Percentiles rank a stretch among this genome's conserved stretches.
These are phyloP conservation scores for Siniperca knerii DNA, from an alignment of 2,113 vertebrate genomes.

Conservation along the genomic window DNA sequence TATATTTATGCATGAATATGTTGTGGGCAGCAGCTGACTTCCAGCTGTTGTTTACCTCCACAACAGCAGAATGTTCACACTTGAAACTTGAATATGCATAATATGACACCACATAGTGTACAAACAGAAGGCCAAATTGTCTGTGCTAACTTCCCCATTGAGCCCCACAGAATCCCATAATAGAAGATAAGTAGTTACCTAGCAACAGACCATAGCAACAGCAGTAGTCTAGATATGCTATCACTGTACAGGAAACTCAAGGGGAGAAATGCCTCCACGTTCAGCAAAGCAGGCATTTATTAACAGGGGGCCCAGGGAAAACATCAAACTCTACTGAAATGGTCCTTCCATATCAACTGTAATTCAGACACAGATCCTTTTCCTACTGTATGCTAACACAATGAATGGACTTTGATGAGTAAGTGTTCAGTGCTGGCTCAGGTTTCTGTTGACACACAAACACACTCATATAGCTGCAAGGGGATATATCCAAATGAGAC, in stretches of 20 bases:
- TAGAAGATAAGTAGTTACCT: constrained; percentile 72
- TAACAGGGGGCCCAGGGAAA: constrained; percentile 68
- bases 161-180: constrained; percentile 73
- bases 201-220: constrained; percentile 73
- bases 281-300: constrained; percentile 75
- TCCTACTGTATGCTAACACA: constrained; percentile 68
- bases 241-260: constrained; percentile 54
- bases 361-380: constrained; percentile 76
- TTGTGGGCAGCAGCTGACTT: constrained; percentile 36
- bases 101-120: constrained; percentile 37
- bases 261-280: constrained; percentile 64
- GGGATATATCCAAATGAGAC: constrained; percentile 33
- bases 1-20: constrained; percentile 33
- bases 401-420: constrained; percentile 75
- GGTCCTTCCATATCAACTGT: constrained; percentile 76
- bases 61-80: constrained; percentile 30
- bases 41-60: constrained; percentile 49
- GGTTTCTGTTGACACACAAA: constrained; percentile 74
- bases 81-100: constrained; percentile 48
- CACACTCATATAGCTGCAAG: constrained; percentile 20
- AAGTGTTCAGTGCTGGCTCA: constrained; percentile 60
- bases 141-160: constrained; percentile 55
- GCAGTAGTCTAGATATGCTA: constrained; percentile 66
- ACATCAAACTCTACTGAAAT: constrained; percentile 76
- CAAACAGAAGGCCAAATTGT: constrained; percentile 67